phyloP scores from a whole-genome alignment of 2,888 invertebrate species.

The Mythimna pallens region DNA sequence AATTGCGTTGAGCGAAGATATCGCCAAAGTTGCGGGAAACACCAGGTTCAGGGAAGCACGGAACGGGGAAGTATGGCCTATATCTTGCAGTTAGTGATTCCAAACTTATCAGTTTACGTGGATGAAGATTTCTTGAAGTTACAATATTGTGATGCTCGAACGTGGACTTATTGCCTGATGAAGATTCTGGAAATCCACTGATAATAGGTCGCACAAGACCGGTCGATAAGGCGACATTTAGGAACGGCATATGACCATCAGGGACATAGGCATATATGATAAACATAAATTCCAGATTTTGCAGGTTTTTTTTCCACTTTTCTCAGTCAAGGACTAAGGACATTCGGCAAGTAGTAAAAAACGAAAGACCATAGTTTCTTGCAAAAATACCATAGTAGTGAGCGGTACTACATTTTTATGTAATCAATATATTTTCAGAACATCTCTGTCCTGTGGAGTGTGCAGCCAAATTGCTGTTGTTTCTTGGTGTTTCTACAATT shows the following conservation, averaged over 20 bases:
- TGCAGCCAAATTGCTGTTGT: conserved; percentile 68
- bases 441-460: conserved; percentile 66
- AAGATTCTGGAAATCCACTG: too few species aligned
- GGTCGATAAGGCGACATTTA: background rate
- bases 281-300: too few species aligned
- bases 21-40: background rate
- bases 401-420: background rate
- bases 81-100: background rate
- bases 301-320: background rate
- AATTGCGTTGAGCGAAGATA: too few species aligned
- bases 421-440: conserved; percentile 56
- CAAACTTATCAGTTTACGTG: background rate
- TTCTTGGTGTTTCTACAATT: conserved; percentile 67
- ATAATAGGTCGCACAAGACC: background rate
- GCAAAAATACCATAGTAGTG: background rate
- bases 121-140: background rate
- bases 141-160: too few species aligned
- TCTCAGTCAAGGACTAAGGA: background rate
- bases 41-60: background rate
- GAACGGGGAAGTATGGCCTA: background rate
- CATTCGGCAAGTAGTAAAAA: background rate
- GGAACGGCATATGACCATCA: background rate
- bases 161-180: too few species aligned
- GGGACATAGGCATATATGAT: too few species aligned
- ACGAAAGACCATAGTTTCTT: background rate